Percentiles rank a stretch among this genome's conserved stretches.
These are phyloP conservation scores for Galerucella calmariensis DNA, from an alignment of 2,888 invertebrate species.

Conservation along the genomic window DNA sequence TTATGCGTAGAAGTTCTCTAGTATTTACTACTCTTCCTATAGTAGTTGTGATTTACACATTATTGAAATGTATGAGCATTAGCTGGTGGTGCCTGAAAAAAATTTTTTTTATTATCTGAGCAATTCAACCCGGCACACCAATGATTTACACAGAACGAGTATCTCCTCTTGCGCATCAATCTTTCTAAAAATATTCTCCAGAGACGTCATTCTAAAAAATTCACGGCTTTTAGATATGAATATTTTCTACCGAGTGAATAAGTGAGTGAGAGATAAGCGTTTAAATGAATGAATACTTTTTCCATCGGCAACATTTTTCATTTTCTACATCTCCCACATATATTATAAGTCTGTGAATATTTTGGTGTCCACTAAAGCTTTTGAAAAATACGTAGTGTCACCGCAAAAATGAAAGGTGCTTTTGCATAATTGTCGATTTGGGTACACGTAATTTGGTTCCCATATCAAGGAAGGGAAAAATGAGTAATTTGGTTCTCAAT, in stretches of 20 bases:
- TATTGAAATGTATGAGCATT: too few relatives aligned
- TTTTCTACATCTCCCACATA: conserved; percentile 16
- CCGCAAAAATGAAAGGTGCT: neutral
- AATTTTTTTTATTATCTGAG: too few relatives aligned
- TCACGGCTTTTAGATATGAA: conserved; percentile 39
- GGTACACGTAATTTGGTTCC: too few relatives aligned
- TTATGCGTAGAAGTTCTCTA: too few relatives aligned
- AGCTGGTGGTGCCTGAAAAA: too few relatives aligned
- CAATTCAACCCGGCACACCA: neutral
- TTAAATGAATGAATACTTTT: conserved; percentile 31
- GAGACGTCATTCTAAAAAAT: conserved; percentile 30
- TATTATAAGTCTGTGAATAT: neutral
- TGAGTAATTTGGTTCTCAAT: too few relatives aligned
- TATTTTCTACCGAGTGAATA: conserved; percentile 25
- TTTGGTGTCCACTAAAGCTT: neutral
- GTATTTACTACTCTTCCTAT: too few relatives aligned
- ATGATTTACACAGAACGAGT: neutral
- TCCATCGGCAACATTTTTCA: conserved; percentile 27
- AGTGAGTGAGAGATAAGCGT: conserved; percentile 33
- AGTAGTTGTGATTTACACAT: too few relatives aligned
- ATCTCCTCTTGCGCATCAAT: conserved; percentile 28
- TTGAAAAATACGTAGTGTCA: neutral
- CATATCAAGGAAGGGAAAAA: too few relatives aligned
- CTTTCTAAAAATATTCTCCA: conserved; percentile 31
- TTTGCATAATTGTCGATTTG: too few relatives aligned